Percentiles rank a stretch among this genome's conserved stretches.
These are phyloP conservation scores for Nicator chloris DNA, from an alignment of 2,113 vertebrate species.

Conservation along the genomic window DNA sequence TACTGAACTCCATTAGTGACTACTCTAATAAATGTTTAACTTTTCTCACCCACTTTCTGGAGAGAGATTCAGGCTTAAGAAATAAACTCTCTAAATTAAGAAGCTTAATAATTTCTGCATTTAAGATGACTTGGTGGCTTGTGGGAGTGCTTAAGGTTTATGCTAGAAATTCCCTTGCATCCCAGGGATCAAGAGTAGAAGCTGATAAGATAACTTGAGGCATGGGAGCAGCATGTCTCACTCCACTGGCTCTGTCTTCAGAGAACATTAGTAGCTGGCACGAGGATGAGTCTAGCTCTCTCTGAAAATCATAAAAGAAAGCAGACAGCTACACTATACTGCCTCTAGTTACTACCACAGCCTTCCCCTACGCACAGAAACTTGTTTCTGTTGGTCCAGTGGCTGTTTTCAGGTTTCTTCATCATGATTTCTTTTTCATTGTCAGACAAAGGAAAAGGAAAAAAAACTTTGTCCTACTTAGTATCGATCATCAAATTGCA, in stretches of 20 bases:
- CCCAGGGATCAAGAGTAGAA: conserved; percentile 57
- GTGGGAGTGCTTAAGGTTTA: conserved; percentile 57
- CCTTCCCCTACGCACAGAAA: background rate
- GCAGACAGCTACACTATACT: background rate
- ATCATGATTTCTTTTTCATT: background rate
- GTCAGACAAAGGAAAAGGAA: background rate
- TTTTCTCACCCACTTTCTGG: conserved; percentile 49
- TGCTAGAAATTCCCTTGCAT: conserved; percentile 65
- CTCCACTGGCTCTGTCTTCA: conserved; percentile 59
- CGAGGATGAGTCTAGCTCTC: background rate
- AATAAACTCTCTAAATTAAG: conserved; percentile 76
- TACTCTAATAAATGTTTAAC: conserved; percentile 56
- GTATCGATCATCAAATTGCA: background rate
- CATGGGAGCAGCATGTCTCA: conserved; percentile 30
- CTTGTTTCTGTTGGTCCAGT: background rate
- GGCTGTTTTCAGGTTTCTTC: background rate
- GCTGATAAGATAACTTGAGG: conserved; percentile 66
- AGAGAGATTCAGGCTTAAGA: conserved; percentile 57
- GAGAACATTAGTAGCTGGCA: conserved; percentile 28
- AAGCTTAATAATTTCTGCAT: conserved; percentile 73
- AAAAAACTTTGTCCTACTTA: background rate
- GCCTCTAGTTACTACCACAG: background rate
- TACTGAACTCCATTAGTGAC: too few relatives aligned
- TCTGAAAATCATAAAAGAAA: conserved; percentile 9
- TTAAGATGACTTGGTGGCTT: conserved; percentile 68